A percentile compares a stretch with the other conserved stretches of the same genome.
Evolutionary conservation across 2,888 invertebrate species (phyloP).

Genomic region (Helobdella robusta): DNA sequence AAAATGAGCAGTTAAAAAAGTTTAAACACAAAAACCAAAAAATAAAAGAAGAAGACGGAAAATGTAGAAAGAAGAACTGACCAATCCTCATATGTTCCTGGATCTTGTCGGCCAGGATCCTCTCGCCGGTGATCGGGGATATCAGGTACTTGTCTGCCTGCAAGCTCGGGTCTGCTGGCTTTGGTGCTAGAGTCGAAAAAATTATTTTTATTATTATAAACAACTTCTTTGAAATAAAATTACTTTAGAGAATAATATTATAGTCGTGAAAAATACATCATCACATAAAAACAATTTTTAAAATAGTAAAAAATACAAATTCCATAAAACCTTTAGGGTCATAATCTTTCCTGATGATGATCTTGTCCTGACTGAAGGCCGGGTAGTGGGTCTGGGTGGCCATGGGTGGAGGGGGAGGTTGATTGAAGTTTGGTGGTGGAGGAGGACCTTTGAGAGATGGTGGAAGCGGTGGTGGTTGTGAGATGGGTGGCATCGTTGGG

Average conservation of each 20-base stretch:
- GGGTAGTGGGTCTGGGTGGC: conserved; percentile 52
- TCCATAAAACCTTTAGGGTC: conserved; percentile 75
- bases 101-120: conserved; percentile 90
- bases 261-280: too few relatives aligned
- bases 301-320: not conserved
- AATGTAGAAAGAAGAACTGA: conserved; percentile 34
- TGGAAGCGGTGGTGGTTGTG: conserved; percentile 32
- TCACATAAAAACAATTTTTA: conserved; percentile 18
- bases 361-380: conserved; percentile 59
- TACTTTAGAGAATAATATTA: too few relatives aligned
- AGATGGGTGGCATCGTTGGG: conserved; percentile 24
- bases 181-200: too few relatives aligned
- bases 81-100: conserved; percentile 91
- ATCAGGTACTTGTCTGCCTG: conserved; percentile 60
- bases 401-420: conserved; percentile 66
- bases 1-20: not conserved
- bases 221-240: too few relatives aligned
- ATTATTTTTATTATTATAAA: too few relatives aligned
- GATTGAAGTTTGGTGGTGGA: conserved; percentile 50
- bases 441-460: conserved; percentile 43
- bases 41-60: not conserved
- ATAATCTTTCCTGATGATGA: conserved; percentile 86
- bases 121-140: conserved; percentile 94
- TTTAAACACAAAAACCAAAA: not conserved
- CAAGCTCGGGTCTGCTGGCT: not conserved